Evolutionary conservation across 2,113 vertebrate species (phyloP), one percentile per base, ranked within the genome.

Genomic region (Labrus mixtus): DNA sequence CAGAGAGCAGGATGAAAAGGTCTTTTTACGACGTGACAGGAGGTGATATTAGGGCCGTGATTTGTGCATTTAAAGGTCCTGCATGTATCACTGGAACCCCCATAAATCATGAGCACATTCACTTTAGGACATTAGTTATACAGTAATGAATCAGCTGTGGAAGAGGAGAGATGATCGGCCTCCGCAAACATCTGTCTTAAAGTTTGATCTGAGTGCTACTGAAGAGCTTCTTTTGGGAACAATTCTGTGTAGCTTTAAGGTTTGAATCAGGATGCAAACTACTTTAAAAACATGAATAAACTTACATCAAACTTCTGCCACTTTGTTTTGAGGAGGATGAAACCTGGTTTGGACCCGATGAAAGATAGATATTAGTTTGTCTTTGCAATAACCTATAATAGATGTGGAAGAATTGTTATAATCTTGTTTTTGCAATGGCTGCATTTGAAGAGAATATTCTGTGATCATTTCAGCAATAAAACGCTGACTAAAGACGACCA

Each of bases 361-460:
- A 71, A 39, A 20, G 33, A 41, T 25, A 23, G 33, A 71, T 59
- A 17, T 6, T 33, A 39, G 58, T 68, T 63, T 57, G n/a, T 29
- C 16, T 25, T 1, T 37, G 7, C 43, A 20, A 39, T 55, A 46
- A 46, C 7, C 10, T 37, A 41, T 33, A 41, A 62, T 55, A 9
- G 46, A 19, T 45, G 41, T 29, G 15, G 36, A 2, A 62, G 17
- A 51, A 57, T 8, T 48, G 2, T 43, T 62, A 43, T 41, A 16
- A 39, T 16, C 20, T n/a, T 17, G n/a, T n/a, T 10, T 48, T 55
- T 60, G 0, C 39, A 37, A 46, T 25, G 37, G 50, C 4, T 19
- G 23, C 19, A 57, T 77, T 10, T 51, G 13, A 73, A 60, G 23
- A 6, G 36, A 39, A 50, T 17, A 10, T 8, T 56, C 22, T 29